Evolutionary conservation across 2,888 invertebrate species (phyloP), one percentile per base, ranked within the genome.

Genomic region (Auanema sp.): DNA sequence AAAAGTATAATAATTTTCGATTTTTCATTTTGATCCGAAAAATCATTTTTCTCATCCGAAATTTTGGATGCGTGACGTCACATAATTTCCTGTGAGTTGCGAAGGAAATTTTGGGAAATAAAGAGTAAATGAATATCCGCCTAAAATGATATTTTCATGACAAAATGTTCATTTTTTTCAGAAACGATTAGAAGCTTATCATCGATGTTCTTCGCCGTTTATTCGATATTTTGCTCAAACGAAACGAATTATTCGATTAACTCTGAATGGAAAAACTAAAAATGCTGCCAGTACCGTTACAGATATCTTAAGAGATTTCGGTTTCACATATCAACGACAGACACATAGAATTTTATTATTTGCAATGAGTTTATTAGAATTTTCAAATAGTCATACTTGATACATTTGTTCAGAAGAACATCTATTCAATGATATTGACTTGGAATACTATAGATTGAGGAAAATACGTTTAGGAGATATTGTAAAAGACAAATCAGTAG

Each of bases 131-230:
- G 33, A 33, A 33, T 33, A 33, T 33, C 33, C 33, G 33, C 8
- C 33, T 33, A 8, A 33, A 33, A 33, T 33, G 33, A 33, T 33
- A 47, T 47, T 47, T 21, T 16, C 47, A 21, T 47, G 47, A 47
- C 47, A 47, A 47, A 47, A 47, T 40, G 24, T 51, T 44, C 44
- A 4, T 21, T 58, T 23, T 21, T 63, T 78, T 61, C 60, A 81
- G 80, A 77, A 76, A 64, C 64, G 83, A 24, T 62, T 79, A 14
- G 79, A 80, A 24, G 66, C 71, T 25, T 83, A 75, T 62, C 75
- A 80, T 53, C 65, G 65, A 25, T 75, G 79, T 55, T 69, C 80
- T n/a, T 67, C 72, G 18, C 78, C 81, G 23, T 83, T 83, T 55
- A 60, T 83, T 24, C 53, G 61, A 23, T 83, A 80, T 58, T 83